Conservation (phyloP, 2,797 vertebrate genomes). For the Microchirus variegatus region DNA sequence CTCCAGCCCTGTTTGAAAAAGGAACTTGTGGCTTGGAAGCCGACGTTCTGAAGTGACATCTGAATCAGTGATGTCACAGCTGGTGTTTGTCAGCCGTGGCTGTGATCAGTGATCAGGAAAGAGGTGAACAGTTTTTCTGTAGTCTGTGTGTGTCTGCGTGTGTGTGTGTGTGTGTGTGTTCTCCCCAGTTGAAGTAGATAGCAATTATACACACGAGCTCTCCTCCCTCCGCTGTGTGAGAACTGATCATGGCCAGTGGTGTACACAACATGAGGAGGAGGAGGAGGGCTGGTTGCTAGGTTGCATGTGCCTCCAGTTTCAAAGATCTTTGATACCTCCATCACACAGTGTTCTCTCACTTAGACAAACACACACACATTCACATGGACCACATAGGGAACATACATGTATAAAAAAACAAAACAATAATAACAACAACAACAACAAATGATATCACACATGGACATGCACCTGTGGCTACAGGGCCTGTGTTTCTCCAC, state of each 20-base stretch:
- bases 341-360: conserved; percentile 45
- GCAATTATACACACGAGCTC: conserved; percentile 11
- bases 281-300: conserved; percentile 68
- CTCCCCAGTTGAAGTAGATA: conserved; percentile 6
- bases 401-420: conserved; percentile 15
- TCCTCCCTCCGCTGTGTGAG: conserved; percentile 10
- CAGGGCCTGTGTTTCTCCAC: conserved; percentile 27
- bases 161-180: not conserved
- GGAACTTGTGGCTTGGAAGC: too few relatives aligned
- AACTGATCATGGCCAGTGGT: conserved; percentile 41
- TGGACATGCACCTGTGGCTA: conserved; percentile 16
- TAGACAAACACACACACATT: conserved; percentile 31
- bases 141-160: too few relatives aligned
- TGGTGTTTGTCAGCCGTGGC: not conserved
- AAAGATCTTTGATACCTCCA: conserved; percentile 56
- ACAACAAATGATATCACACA: conserved; percentile 6
- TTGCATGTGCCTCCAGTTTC: conserved; percentile 54
- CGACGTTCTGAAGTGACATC: not conserved
- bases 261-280: conserved; percentile 50
- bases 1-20: too few relatives aligned
- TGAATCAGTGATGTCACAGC: not conserved
- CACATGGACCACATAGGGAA: conserved; percentile 33
- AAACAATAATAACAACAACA: not conserved
- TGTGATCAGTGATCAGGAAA: conserved; percentile 3
- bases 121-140: not conserved